phyloP scores from a whole-genome alignment of 1,140 invertebrate species.

The Sarcophaga bullata region DNA sequence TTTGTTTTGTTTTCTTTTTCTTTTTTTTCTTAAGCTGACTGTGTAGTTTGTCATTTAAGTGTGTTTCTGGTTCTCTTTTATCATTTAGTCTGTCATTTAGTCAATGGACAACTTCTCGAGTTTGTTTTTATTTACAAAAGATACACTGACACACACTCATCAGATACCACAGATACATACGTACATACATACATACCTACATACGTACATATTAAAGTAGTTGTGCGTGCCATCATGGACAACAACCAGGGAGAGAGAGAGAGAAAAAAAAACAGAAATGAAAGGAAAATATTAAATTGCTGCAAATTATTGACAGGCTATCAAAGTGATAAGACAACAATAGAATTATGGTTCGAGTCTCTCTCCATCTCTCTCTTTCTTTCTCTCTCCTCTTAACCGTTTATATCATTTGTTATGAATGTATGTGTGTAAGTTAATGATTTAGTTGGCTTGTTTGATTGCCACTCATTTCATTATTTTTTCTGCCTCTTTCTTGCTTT shows the following conservation, averaged over 20 bases:
- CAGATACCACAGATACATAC: neutral
- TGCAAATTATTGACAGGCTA: slow-evolving; percentile 24
- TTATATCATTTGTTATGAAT: neutral
- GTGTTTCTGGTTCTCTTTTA: neutral
- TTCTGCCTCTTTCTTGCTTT: too few relatives aligned
- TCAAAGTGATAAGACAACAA: slow-evolving; percentile 26
- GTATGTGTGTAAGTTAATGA: neutral
- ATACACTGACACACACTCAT: too few relatives aligned
- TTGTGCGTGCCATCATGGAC: too few relatives aligned
- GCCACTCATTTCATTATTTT: too few relatives aligned
- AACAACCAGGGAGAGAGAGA: neutral
- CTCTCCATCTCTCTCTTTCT: neutral
- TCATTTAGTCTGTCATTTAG: slow-evolving; percentile 10
- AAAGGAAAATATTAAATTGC: slow-evolving; percentile 15
- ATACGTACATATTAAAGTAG: too few relatives aligned
- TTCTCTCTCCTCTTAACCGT: neutral
- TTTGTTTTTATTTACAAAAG: neutral
- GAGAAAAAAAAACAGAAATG: neutral
- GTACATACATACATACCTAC: neutral
- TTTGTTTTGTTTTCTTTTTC: neutral
- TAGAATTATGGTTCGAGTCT: neutral
- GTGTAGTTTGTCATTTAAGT: too few relatives aligned
- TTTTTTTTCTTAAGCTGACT: neutral
- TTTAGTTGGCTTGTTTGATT: neutral
- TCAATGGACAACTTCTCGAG: neutral